Conservation (phyloP, 2,888 invertebrate genomes). For the Helicoverpa assulta region DNA sequence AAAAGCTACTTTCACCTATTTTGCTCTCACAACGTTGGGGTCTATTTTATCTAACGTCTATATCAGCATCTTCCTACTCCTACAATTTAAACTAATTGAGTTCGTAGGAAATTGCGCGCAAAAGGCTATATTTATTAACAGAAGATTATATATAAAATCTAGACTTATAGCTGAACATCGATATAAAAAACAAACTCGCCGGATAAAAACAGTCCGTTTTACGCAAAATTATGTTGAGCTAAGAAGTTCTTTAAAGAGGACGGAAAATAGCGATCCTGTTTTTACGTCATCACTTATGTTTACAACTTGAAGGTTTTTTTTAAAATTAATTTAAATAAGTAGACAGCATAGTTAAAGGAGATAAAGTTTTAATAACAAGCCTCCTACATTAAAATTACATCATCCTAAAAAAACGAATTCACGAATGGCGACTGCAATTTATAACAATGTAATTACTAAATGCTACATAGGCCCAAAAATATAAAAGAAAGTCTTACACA, state of each 20-base stretch:
- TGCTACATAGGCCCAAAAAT: constrained; percentile 3
- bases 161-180: background rate
- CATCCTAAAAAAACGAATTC: background rate
- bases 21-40: background rate
- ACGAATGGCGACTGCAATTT: background rate
- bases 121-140: background rate
- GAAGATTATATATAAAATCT: background rate
- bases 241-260: background rate
- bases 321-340: background rate
- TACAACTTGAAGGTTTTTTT: background rate
- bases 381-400: background rate
- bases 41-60: background rate
- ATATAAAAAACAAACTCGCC: too few relatives aligned
- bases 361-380: too few relatives aligned
- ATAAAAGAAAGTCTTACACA: constrained; percentile 11
- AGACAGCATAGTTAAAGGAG: too few relatives aligned
- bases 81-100: constrained; percentile 1
- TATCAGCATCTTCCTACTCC: background rate
- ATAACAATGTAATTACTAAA: constrained; percentile 8
- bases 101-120: background rate
- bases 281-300: background rate
- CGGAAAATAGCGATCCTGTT: background rate
- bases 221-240: background rate
- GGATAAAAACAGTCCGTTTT: too few relatives aligned
- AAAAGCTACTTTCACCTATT: background rate